phyloP scores from a whole-genome alignment of 1,140 invertebrate species.

The Brachionus sp. region DNA sequence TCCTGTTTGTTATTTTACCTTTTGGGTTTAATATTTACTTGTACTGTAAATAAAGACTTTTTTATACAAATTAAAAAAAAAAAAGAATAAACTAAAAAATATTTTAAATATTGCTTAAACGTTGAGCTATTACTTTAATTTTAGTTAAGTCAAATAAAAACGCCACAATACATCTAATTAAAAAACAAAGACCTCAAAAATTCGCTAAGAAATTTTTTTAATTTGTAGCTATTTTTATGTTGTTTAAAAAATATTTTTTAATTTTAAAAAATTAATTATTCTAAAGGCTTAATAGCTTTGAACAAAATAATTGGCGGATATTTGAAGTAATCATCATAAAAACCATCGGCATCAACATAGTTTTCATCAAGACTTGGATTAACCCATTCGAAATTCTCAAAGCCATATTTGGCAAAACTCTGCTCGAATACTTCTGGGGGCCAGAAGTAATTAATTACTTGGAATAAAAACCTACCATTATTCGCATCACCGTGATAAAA shows the following conservation, averaged over 20 bases:
- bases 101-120: too few relatives aligned
- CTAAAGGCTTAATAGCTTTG: slow-evolving; percentile 7
- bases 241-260: background rate
- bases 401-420: background rate
- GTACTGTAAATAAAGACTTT: too few relatives aligned
- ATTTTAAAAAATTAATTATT: background rate
- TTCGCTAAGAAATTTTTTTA: too few relatives aligned
- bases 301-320: slow-evolving; percentile 6
- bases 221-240: too few relatives aligned
- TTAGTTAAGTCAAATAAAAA: too few relatives aligned
- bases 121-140: too few relatives aligned
- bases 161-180: too few relatives aligned
- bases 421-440: background rate
- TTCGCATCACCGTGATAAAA: background rate
- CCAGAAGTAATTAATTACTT: background rate
- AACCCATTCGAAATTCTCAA: slow-evolving; percentile 12
- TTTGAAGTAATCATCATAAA: slow-evolving; percentile 9
- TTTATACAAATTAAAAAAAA: too few relatives aligned
- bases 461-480: background rate
- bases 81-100: too few relatives aligned
- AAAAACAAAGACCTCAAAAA: too few relatives aligned
- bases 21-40: too few relatives aligned
- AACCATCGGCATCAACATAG: background rate
- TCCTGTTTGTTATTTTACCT: too few relatives aligned
- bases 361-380: background rate